These are phyloP conservation scores for Pseudocheirus occidentalis DNA, from an alignment of 2,797 vertebrate species.

Conservation along the genomic window DNA sequence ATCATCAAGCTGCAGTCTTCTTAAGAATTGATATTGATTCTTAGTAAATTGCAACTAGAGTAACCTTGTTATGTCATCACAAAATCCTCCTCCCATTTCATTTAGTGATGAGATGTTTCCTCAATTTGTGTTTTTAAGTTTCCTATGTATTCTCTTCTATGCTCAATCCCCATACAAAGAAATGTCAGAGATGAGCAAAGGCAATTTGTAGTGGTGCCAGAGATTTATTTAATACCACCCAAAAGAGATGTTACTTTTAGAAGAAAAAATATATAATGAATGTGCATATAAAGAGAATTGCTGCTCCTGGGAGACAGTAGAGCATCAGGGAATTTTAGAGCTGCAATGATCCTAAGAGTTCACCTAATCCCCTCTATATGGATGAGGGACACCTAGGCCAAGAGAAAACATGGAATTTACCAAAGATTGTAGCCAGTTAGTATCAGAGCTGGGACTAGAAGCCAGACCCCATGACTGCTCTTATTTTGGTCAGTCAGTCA, in stretches of 20 bases:
- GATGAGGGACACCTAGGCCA: background rate
- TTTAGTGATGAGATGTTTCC: constrained; percentile 43
- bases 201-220: background rate
- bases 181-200: background rate
- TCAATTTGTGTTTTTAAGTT: constrained; percentile 18
- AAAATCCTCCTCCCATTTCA: constrained; percentile 25
- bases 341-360: constrained; percentile 4
- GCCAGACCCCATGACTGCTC: background rate
- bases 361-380: background rate
- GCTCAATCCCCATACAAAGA: constrained; percentile 22
- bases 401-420: background rate
- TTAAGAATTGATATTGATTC: constrained; percentile 70
- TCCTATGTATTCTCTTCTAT: background rate
- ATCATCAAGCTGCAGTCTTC: constrained; percentile 57
- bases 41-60: constrained; percentile 60
- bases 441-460: background rate
- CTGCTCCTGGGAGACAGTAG: constrained; percentile 9
- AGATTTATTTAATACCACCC: constrained; percentile 4
- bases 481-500: background rate
- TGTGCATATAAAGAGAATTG: constrained; percentile 4
- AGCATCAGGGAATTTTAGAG: constrained; percentile 10
- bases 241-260: constrained; percentile 8
- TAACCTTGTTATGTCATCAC: constrained; percentile 62
- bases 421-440: background rate
- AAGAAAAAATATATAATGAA: constrained; percentile 7